phyloP scores from a whole-genome alignment of 2,113 vertebrate genomes.

The Dicerorhinus sumatrensis region DNA sequence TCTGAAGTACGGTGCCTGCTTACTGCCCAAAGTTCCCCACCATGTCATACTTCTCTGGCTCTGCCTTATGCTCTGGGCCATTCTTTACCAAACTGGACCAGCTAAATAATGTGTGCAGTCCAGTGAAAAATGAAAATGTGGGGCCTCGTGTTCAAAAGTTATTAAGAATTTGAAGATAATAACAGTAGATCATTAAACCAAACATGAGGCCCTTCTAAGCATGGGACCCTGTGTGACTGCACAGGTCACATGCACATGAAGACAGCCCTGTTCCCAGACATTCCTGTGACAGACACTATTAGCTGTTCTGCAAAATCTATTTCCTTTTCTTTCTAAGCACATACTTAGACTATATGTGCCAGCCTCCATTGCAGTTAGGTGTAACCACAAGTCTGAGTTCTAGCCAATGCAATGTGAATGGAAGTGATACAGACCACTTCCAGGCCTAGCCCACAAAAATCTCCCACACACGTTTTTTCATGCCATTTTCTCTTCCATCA shows the following conservation, averaged over 20 bases:
- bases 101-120: not conserved
- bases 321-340: not conserved
- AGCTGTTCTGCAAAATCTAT: not conserved
- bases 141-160: not conserved
- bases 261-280: not conserved
- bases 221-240: not conserved
- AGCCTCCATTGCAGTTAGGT: not conserved
- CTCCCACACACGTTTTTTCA: not conserved
- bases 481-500: not conserved
- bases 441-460: constrained; percentile 22
- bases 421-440: not conserved
- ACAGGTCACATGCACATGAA: not conserved
- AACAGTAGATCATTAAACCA: constrained; percentile 27
- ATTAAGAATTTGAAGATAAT: constrained; percentile 19
- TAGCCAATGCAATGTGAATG: not conserved
- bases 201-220: not conserved
- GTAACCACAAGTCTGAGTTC: constrained; percentile 28
- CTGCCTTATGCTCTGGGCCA: not conserved
- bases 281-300: not conserved
- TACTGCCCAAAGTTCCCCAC: not conserved
- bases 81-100: not conserved
- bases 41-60: not conserved
- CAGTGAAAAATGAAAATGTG: constrained; percentile 10
- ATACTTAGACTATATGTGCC: not conserved
- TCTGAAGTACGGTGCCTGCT: not conserved